Percentiles rank a stretch among this genome's conserved stretches.
Conservation (phyloP, 2,797 vertebrate genomes). For the Anabas testudineus region DNA sequence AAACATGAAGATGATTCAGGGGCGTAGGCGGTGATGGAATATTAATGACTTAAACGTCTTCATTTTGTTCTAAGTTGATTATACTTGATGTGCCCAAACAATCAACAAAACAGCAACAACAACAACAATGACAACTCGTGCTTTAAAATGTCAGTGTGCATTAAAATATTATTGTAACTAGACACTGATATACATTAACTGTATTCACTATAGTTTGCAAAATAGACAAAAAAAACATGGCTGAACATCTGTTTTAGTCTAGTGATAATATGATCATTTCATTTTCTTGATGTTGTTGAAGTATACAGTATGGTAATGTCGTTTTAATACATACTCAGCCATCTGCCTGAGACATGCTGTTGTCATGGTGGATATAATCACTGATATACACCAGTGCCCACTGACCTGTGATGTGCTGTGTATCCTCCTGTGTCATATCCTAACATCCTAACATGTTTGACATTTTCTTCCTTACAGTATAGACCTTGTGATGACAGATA, state of each 20-base stretch:
- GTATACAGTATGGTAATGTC: background rate
- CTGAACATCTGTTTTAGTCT: background rate
- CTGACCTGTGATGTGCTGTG: constrained; percentile 40
- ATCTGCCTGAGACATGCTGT: constrained; percentile 20
- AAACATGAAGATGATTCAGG: constrained; percentile 58
- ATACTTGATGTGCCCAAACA: constrained; percentile 41
- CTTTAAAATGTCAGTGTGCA: background rate
- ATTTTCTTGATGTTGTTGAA: background rate
- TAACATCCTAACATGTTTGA: background rate
- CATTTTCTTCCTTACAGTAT: background rate
- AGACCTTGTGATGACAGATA: background rate
- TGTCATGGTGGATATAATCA: constrained; percentile 37
- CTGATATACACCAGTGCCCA: constrained; percentile 3
- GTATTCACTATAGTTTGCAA: too few relatives aligned
- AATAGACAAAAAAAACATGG: background rate
- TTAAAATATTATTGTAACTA: too few relatives aligned
- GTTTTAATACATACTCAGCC: constrained; percentile 5
- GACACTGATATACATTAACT: too few relatives aligned
- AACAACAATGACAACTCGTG: constrained; percentile 20
- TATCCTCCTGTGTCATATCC: too few relatives aligned
- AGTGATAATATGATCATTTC: background rate
- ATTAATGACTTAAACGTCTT: constrained; percentile 37
- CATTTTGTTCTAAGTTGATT: constrained; percentile 32
- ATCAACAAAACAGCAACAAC: constrained; percentile 8
- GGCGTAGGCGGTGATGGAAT: constrained; percentile 53